A percentile compares a stretch with the other conserved stretches of the same genome.
Conservation (phyloP, 2,797 vertebrate genomes). For the Spea hammondii region DNA sequence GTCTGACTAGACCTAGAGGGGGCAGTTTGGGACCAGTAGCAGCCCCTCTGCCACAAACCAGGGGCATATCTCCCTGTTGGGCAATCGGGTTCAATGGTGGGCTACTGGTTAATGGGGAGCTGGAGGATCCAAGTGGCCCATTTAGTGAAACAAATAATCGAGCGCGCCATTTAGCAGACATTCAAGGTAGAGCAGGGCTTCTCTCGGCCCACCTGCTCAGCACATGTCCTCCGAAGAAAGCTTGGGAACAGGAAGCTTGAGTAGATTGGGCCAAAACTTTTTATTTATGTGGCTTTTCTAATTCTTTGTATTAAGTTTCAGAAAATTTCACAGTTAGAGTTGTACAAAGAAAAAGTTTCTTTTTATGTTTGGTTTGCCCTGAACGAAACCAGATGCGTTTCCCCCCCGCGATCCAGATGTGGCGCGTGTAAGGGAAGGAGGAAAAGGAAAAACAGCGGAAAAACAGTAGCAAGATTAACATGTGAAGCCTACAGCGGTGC, state of each 20-base stretch:
- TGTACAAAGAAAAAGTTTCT: conserved; percentile 85
- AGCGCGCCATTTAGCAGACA: conserved; percentile 13
- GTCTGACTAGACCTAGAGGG: no score
- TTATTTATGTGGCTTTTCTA: conserved; percentile 90
- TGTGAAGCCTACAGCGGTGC: conserved; percentile 65
- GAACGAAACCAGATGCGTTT: conserved; percentile 89
- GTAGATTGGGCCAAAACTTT: conserved; percentile 77
- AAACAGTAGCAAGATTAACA: conserved; percentile 46
- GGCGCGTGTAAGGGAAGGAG: conserved; percentile 58
- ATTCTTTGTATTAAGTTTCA: conserved; percentile 88
- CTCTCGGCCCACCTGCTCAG: conserved; percentile 70
- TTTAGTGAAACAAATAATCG: not conserved
- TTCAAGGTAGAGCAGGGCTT: not conserved
- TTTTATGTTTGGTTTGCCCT: conserved; percentile 90
- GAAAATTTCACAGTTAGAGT: conserved; percentile 81
- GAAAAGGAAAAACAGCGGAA: conserved; percentile 52
- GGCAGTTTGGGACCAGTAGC: no score
- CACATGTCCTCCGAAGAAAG: conserved; percentile 82
- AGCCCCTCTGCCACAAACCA: no score
- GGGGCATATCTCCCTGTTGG: no score
- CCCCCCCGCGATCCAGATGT: conserved; percentile 91
- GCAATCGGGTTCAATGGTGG: no score
- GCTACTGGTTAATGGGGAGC: no score
- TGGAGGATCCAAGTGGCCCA: no score
- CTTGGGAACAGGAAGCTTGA: conserved; percentile 90